A percentile compares a stretch with the other conserved stretches of the same genome.
phyloP scores from a whole-genome alignment of 2,888 invertebrate species.

The Drepanosiphum platanoidis region DNA sequence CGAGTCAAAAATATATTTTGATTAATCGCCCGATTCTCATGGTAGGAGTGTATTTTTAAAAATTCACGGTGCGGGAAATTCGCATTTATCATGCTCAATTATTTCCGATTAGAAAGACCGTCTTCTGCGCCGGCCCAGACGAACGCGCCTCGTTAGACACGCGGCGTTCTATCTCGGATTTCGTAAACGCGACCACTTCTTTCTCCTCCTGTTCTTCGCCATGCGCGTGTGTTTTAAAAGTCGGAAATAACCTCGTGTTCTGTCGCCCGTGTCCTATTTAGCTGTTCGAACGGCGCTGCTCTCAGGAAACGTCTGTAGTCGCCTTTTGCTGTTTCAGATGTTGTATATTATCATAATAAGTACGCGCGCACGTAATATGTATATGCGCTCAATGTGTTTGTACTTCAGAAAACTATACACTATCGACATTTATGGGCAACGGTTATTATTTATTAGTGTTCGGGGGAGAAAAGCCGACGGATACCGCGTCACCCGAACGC shows the following conservation, averaged over 20 bases:
- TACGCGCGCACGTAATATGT: not conserved
- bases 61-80: constrained; percentile 19
- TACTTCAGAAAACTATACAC: constrained; percentile 22
- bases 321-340: constrained; percentile 38
- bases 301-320: constrained; percentile 35
- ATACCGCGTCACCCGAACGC: not conserved
- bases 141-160: constrained; percentile 30
- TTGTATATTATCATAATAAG: not conserved
- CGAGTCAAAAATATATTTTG: too few relatives aligned
- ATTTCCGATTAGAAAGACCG: constrained; percentile 25
- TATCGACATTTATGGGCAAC: constrained; percentile 28
- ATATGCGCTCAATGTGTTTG: constrained; percentile 9
- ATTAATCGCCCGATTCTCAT: too few relatives aligned
- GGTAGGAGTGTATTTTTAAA: not conserved
- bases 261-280: constrained; percentile 35
- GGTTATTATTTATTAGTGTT: constrained; percentile 28
- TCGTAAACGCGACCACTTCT: not conserved
- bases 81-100: constrained; percentile 32
- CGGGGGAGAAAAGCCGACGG: not conserved
- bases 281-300: constrained; percentile 24
- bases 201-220: not conserved
- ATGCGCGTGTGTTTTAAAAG: not conserved
- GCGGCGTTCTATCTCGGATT: constrained; percentile 24
- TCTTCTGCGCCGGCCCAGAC: constrained; percentile 11
- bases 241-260: constrained; percentile 51